Evolutionary conservation across 2,888 invertebrate species (phyloP).

Genomic region (Coenonympha arcania): DNA sequence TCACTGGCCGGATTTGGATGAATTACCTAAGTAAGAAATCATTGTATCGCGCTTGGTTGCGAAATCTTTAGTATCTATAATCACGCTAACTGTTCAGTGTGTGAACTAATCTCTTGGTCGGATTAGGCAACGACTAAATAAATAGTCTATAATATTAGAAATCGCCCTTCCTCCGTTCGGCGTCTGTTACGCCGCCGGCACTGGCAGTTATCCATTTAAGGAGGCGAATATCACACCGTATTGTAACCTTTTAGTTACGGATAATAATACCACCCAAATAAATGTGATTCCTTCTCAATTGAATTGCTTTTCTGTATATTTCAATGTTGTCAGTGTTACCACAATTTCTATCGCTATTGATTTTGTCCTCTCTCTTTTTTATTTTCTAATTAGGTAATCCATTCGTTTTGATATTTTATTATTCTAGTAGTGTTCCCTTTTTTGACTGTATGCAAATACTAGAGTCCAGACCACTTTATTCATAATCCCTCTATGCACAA

Average conservation of each 20-base stretch:
- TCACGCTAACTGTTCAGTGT: slow-evolving; percentile 11
- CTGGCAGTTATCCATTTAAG: slow-evolving; percentile 25
- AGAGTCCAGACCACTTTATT: too few species aligned
- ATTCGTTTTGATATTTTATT: too few species aligned
- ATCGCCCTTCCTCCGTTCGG: slow-evolving; percentile 29
- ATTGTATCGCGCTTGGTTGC: background rate
- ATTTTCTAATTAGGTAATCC: too few species aligned
- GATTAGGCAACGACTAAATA: slow-evolving; percentile 6
- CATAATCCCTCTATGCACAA: too few species aligned
- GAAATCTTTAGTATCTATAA: slow-evolving; percentile 16
- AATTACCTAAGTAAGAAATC: background rate
- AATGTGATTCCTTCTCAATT: too few species aligned
- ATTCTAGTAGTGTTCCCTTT: too few species aligned
- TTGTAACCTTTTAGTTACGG: slow-evolving; percentile 8
- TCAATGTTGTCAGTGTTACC: too few species aligned
- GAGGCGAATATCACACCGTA: slow-evolving; percentile 23
- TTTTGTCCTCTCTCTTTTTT: too few species aligned
- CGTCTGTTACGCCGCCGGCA: slow-evolving; percentile 27
- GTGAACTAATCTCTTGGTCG: slow-evolving; percentile 9
- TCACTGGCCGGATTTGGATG: background rate
- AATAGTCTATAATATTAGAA: slow-evolving; percentile 14
- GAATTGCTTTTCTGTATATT: too few species aligned
- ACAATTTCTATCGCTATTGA: too few species aligned
- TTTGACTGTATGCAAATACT: too few species aligned
- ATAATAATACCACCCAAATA: too few species aligned